Evolutionary conservation across 2,797 vertebrate genomes (phyloP).

Genomic region (Garrulus glandarius): DNA sequence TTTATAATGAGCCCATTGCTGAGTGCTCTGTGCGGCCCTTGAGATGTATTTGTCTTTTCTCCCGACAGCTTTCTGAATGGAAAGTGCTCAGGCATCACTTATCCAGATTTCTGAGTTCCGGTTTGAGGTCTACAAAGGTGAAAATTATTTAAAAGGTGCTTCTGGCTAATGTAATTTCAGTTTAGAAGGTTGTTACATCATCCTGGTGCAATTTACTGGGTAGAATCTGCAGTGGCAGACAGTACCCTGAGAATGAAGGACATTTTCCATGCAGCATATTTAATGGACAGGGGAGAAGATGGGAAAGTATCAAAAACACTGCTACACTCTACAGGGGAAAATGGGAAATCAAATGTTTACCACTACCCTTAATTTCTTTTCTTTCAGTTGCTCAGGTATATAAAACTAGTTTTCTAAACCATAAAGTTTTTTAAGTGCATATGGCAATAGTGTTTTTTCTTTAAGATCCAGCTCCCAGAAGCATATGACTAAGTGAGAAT

Average conservation of each 20-base stretch:
- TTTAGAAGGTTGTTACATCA: neutral
- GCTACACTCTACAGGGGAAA: neutral
- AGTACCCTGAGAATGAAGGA: neutral
- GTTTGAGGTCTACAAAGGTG: conserved; percentile 8
- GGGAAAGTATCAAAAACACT: neutral
- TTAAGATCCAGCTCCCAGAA: neutral
- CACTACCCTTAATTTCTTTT: neutral
- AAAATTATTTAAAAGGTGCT: conserved; percentile 23
- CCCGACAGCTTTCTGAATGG: neutral
- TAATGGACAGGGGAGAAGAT: neutral
- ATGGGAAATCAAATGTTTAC: neutral
- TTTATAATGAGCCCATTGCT: neutral
- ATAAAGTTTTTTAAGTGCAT: neutral
- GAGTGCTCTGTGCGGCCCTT: neutral
- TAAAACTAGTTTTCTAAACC: neutral
- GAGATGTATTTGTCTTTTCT: neutral
- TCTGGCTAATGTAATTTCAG: conserved; percentile 23
- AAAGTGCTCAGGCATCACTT: conserved; percentile 5
- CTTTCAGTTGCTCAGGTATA: neutral
- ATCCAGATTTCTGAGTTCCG: neutral
- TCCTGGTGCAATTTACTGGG: neutral
- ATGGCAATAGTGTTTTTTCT: neutral
- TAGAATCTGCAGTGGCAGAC: neutral
- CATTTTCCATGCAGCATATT: neutral
- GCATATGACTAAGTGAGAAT: conserved; percentile 41